These are phyloP conservation scores for Cliona cf. orientalis DNA, from an alignment of 37 sponge, comb jelly and placozoan species.

Conservation along the genomic window DNA sequence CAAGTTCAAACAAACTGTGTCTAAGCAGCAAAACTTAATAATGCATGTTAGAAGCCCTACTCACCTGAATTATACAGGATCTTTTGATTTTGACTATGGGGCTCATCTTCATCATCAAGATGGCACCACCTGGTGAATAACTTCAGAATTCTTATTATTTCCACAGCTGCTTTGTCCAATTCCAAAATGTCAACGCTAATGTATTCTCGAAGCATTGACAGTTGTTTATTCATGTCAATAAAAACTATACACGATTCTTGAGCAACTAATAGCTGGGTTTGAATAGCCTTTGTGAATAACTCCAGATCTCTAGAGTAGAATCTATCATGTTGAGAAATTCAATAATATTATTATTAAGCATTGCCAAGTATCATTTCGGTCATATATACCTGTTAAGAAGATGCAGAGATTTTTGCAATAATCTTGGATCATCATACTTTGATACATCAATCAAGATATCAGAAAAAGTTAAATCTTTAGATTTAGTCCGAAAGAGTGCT, in stretches of 20 bases:
- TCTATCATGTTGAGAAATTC: too few relatives aligned
- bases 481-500: neutral
- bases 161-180: too few relatives aligned
- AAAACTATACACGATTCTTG: slow-evolving; percentile 3
- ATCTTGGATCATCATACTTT: slow-evolving; percentile 32
- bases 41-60: too few relatives aligned
- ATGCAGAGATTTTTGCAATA: slow-evolving; percentile 47
- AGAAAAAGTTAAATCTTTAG: neutral
- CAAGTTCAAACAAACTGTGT: too few relatives aligned
- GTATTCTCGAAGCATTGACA: slow-evolving; percentile 11
- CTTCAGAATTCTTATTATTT: slow-evolving; percentile 1
- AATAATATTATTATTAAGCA: too few relatives aligned
- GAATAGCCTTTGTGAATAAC: slow-evolving; percentile 62
- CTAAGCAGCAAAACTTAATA: neutral
- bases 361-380: too few relatives aligned
- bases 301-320: slow-evolving; percentile 35
- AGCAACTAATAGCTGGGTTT: slow-evolving; percentile 31
- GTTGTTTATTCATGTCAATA: neutral
- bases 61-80: slow-evolving; percentile 77
- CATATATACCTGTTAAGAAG: slow-evolving; percentile 56
- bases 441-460: slow-evolving; percentile 34
- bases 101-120: slow-evolving; percentile 31
- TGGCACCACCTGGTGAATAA: slow-evolving; percentile 20
- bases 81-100: slow-evolving; percentile 77
- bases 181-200: too few relatives aligned